Evolutionary conservation across 1,140 invertebrate species (phyloP).

Genomic region (Latrodectus geometricus): DNA sequence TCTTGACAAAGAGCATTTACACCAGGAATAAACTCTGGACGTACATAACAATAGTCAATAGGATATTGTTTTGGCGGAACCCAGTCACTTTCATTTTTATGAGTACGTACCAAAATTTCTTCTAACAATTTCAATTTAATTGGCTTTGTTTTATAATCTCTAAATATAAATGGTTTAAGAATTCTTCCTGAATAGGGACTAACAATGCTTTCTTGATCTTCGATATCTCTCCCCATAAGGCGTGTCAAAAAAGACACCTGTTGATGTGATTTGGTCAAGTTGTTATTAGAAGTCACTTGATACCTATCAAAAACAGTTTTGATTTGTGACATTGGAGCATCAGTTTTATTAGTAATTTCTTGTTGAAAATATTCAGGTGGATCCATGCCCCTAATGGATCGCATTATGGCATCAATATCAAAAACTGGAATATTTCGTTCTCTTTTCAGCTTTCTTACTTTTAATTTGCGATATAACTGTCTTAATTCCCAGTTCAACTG

Average conservation of each 20-base stretch:
- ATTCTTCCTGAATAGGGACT: constrained; percentile 74
- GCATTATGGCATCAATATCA: constrained; percentile 46
- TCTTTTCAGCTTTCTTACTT: constrained; percentile 53
- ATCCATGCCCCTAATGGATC: constrained; percentile 29
- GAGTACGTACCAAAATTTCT: constrained; percentile 76
- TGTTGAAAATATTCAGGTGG: constrained; percentile 32
- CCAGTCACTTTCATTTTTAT: constrained; percentile 73
- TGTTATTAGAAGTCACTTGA: constrained; percentile 5
- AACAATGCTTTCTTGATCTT: constrained; percentile 68
- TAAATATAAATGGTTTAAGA: constrained; percentile 82
- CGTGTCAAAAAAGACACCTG: constrained; percentile 37
- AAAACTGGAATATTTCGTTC: constrained; percentile 51
- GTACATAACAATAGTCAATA: constrained; percentile 88
- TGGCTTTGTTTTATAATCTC: constrained; percentile 76
- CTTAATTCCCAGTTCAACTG: constrained; percentile 14
- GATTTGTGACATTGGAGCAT: background rate
- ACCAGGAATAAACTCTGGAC: constrained; percentile 87
- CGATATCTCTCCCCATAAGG: constrained; percentile 63
- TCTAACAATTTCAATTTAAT: constrained; percentile 79
- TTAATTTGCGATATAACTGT: constrained; percentile 54
- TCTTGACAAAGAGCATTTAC: constrained; percentile 84
- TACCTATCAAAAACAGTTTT: constrained; percentile 54
- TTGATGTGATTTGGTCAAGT: constrained; percentile 7
- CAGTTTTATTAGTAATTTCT: background rate
- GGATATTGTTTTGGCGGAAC: constrained; percentile 68